A percentile compares a stretch with the other conserved stretches of the same genome.
phyloP scores from a whole-genome alignment of 1,140 invertebrate genomes.

The Trichomalopsis sarcophagae region DNA sequence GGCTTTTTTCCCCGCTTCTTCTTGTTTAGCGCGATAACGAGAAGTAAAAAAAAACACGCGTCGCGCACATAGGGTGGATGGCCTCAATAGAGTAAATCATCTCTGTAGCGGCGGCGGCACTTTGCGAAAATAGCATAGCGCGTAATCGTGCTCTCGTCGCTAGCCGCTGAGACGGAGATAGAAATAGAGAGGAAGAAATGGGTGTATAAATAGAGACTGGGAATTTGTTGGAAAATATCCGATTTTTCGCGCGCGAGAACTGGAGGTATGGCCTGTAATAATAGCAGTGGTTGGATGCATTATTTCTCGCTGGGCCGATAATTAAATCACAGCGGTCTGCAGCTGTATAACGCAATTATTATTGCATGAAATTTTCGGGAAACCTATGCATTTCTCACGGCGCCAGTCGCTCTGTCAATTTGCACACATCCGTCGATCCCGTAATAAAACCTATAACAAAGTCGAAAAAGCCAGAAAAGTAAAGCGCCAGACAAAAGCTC shows the following conservation, averaged over 20 bases:
- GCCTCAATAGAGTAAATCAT: conserved; percentile 69
- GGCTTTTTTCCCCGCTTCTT: no score
- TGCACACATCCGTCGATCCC: no score
- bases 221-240: conserved; percentile 11
- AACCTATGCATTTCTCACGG: no score
- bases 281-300: no score
- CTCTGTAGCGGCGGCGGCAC: conserved; percentile 49
- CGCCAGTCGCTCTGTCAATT: no score
- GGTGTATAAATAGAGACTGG: conserved; percentile 30
- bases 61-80: conserved; percentile 61
- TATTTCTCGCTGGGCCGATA: no score
- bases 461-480: neutral
- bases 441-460: no score
- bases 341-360: no score
- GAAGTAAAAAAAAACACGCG: conserved; percentile 41
- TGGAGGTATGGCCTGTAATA: neutral
- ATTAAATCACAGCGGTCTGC: no score
- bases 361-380: no score
- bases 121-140: conserved; percentile 44
- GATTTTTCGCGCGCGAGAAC: neutral
- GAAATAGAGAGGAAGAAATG: conserved; percentile 14
- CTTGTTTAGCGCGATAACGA: neutral
- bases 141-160: neutral
- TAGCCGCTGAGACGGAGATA: neutral
- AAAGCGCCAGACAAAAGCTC: neutral